phyloP scores from a whole-genome alignment of 64 coral and sea anemone species.

The Trachythela sp. region DNA sequence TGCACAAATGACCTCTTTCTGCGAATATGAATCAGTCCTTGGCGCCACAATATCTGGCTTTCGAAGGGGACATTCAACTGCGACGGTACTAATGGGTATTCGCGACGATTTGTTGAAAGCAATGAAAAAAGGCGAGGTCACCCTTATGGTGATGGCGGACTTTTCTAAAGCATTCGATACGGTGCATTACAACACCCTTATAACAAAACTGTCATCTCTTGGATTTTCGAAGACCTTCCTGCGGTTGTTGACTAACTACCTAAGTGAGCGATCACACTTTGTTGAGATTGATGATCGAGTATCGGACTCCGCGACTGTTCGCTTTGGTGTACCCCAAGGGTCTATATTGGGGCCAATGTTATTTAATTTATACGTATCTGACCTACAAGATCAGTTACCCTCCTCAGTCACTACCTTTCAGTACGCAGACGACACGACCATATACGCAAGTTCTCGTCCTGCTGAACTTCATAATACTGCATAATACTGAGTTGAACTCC shows the following conservation, averaged over 20 bases:
- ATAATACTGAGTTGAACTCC: slow-evolving; percentile 20
- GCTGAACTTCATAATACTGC: background rate
- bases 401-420: slow-evolving; percentile 21
- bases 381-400: slow-evolving; percentile 37
- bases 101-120: background rate
- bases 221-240: slow-evolving; percentile 55
- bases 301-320: background rate
- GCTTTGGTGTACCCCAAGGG: slow-evolving; percentile 52
- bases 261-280: slow-evolving; percentile 34
- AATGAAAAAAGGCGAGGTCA: slow-evolving; percentile 16
- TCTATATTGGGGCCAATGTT: slow-evolving; percentile 59
- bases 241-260: slow-evolving; percentile 28
- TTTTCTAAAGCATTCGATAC: background rate
- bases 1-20: background rate
- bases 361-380: slow-evolving; percentile 60
- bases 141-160: background rate
- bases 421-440: slow-evolving; percentile 49
- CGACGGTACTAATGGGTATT: background rate
- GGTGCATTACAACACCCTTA: slow-evolving; percentile 29
- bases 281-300: slow-evolving; percentile 42
- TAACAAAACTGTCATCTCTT: slow-evolving; percentile 26
- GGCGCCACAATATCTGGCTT: background rate
- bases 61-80: background rate
- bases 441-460: slow-evolving; percentile 27
- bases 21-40: background rate